Conservation (phyloP, 2,888 invertebrate species). For the Uloborus plumipes region DNA sequence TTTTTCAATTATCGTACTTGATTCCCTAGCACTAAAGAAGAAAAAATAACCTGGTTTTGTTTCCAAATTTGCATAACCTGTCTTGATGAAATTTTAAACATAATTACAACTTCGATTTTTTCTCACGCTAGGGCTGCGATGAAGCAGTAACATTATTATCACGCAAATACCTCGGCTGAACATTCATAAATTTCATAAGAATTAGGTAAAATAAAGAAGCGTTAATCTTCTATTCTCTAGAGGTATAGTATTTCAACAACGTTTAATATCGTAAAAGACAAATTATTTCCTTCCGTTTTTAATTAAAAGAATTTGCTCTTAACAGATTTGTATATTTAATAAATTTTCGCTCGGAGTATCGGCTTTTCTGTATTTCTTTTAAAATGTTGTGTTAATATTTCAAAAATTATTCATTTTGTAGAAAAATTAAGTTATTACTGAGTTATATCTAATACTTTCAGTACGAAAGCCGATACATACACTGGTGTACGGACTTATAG, state of each 20-base stretch:
- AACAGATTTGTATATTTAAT: too few relatives aligned
- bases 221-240: slow-evolving; percentile 17
- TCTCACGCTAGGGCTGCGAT: slow-evolving; percentile 9
- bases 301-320: slow-evolving; percentile 10
- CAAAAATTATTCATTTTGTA: too few relatives aligned
- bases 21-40: neutral
- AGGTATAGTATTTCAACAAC: slow-evolving; percentile 22
- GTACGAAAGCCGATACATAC: too few relatives aligned
- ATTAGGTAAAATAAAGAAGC: slow-evolving; percentile 24
- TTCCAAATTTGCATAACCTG: slow-evolving; percentile 39
- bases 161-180: neutral
- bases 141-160: neutral
- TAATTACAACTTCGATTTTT: slow-evolving; percentile 49
- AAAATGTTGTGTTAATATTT: too few relatives aligned
- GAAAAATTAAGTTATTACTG: too few relatives aligned
- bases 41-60: neutral
- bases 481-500: too few relatives aligned
- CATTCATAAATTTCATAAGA: slow-evolving; percentile 17
- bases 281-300: slow-evolving; percentile 32
- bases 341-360: too few relatives aligned
- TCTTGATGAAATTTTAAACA: slow-evolving; percentile 41
- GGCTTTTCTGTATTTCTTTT: too few relatives aligned
- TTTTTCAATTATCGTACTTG: slow-evolving; percentile 35
- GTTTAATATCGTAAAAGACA: slow-evolving; percentile 32
- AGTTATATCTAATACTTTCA: too few relatives aligned